Evolutionary conservation across 2,797 vertebrate species (phyloP).

Genomic region (Esox lucius): DNA sequence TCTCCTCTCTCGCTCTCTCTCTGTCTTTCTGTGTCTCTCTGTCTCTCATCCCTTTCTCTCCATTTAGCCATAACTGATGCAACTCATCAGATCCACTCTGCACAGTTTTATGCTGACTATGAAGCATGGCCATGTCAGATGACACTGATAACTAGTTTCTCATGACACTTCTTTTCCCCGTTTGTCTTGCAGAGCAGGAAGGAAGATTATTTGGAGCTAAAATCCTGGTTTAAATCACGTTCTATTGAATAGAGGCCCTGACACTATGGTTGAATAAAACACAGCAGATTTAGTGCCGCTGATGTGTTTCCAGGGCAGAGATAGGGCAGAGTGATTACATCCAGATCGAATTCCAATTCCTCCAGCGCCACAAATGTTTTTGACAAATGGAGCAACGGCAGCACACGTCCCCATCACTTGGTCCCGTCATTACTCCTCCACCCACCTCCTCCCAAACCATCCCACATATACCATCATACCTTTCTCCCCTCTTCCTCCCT

Average conservation of each 20-base stretch:
- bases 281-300: too few species aligned
- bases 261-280: not conserved
- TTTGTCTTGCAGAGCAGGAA: not conserved
- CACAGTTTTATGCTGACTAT: constrained; percentile 43
- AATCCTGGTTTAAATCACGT: not conserved
- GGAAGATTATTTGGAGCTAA: not conserved
- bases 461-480: too few species aligned
- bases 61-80: constrained; percentile 45
- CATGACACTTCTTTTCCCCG: constrained; percentile 14
- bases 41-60: constrained; percentile 2
- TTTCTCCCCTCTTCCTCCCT: not conserved
- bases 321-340: constrained; percentile 13
- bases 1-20: constrained; percentile 11
- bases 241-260: constrained; percentile 34
- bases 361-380: constrained; percentile 47
- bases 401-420: constrained; percentile 49
- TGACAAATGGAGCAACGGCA: constrained; percentile 40
- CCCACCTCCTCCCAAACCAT: not conserved
- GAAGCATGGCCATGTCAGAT: not conserved
- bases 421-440: constrained; percentile 56
- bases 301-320: not conserved
- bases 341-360: constrained; percentile 46
- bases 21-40: not conserved
- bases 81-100: constrained; percentile 43
- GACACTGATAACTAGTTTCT: not conserved